Evolutionary conservation across 23 tunicate genomes (phyloP).

Genomic region (Styela clava): DNA sequence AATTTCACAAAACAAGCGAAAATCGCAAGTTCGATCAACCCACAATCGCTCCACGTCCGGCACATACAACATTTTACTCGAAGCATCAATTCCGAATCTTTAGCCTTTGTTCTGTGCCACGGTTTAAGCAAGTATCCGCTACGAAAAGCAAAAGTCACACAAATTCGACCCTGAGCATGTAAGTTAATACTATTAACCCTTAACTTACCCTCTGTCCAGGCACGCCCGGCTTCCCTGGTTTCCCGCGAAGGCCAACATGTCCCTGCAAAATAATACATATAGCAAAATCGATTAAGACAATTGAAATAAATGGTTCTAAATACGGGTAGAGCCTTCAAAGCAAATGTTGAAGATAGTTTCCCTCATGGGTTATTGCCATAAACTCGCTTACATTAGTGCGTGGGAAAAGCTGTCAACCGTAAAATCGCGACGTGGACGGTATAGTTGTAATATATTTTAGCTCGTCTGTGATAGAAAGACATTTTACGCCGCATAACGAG

Average conservation of each 20-base stretch:
- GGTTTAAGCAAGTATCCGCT: neutral
- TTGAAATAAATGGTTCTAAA: neutral
- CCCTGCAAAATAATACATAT: conserved; percentile 3
- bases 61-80: too few relatives aligned
- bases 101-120: too few relatives aligned
- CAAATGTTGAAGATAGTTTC: neutral
- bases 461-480: too few relatives aligned
- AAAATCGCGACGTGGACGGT: neutral
- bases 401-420: neutral
- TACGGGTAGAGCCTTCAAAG: too few relatives aligned
- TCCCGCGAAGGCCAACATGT: neutral
- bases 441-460: neutral
- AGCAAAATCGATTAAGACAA: neutral
- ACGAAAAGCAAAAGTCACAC: neutral
- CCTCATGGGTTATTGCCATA: neutral
- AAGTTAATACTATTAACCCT: neutral
- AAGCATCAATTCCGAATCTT: too few relatives aligned
- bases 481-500: too few relatives aligned
- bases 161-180: neutral
- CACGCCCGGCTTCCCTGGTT: neutral
- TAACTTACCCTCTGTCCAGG: neutral
- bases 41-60: too few relatives aligned
- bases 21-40: too few relatives aligned
- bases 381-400: neutral
- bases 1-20: too few relatives aligned